These are phyloP conservation scores for Apodemus sylvaticus DNA, from an alignment of 2,113 vertebrate genomes.

Conservation along the genomic window DNA sequence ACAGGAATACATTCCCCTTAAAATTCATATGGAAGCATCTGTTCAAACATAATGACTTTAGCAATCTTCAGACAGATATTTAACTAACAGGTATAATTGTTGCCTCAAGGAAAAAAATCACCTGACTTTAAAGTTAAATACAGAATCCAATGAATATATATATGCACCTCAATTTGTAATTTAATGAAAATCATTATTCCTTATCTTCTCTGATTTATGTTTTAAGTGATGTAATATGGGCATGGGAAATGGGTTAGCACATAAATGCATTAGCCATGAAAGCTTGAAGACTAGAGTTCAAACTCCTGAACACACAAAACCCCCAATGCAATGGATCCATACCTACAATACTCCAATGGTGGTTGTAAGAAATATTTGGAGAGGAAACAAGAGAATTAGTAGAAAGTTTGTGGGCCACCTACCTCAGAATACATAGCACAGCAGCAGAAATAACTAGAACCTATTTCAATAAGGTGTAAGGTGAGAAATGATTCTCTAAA, in stretches of 20 bases:
- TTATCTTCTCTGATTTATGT: background rate
- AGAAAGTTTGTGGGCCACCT: too few relatives aligned
- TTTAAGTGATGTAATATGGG: conserved; percentile 1
- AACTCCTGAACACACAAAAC: background rate
- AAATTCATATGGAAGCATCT: background rate
- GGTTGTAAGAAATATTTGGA: too few relatives aligned
- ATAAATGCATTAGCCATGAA: background rate
- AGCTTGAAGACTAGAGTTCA: background rate
- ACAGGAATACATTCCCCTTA: background rate
- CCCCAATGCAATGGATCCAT: too few relatives aligned
- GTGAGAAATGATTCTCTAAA: background rate
- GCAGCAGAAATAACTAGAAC: background rate
- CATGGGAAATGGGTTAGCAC: background rate
- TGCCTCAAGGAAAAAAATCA: background rate
- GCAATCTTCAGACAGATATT: background rate
- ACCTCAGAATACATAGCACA: background rate
- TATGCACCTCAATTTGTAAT: background rate
- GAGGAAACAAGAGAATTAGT: background rate
- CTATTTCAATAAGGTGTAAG: too few relatives aligned
- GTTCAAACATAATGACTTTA: background rate
- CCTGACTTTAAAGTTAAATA: background rate
- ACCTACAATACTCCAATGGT: background rate
- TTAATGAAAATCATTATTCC: background rate
- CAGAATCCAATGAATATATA: background rate
- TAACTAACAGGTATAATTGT: background rate